Evolutionary conservation across 2,797 vertebrate species (phyloP), one percentile per base, ranked within the genome.

Genomic region (Antrozous pallidus): DNA sequence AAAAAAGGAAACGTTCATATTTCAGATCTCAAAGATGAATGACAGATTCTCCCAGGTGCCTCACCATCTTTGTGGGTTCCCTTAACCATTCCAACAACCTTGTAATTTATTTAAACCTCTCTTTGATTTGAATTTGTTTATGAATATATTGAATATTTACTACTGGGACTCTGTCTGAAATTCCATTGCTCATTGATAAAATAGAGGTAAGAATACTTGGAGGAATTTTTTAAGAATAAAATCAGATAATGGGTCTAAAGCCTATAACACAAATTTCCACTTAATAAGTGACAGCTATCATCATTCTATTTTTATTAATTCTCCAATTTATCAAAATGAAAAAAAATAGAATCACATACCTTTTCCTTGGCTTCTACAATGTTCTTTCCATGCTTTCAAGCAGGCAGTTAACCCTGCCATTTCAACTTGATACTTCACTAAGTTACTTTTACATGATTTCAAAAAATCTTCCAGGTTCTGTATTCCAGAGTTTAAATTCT

Each of bases 321-420:
- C 58, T 45, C 51, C 18, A 33, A 10, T 45, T 71, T 22, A 54
- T 31, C 12, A 31, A 92, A 65, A 54, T 5, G 51, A 54, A 24
- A 80, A 70, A 38, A 47, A 84, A 20, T 1, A 65, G 3, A 71
- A 24, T 65, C 28, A 75, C 33, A 40, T 88, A 98, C 97, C 92
- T 88, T 95, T 42, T 18, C 16, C 38, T 88, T 5, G 88, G 54
- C 42, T 47, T 82, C 42, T 82, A 47, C 96, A 97, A 26, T 97
- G 81, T 9, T 97, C 93, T 51, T 78, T 94, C 98, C 98, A 98
- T 4, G 93, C 75, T 47, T 94, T 95, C 92, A 97, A 92, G 54
- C 96, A 97, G 38, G 86, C 83, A 33, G 36, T 90, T 51, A 98
- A 31, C 5, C 95, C 96, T 14, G 47, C 13, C 45, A 93, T 71